phyloP scores from a whole-genome alignment of 2,113 vertebrate species.

The Hippoglossus stenolepis region DNA sequence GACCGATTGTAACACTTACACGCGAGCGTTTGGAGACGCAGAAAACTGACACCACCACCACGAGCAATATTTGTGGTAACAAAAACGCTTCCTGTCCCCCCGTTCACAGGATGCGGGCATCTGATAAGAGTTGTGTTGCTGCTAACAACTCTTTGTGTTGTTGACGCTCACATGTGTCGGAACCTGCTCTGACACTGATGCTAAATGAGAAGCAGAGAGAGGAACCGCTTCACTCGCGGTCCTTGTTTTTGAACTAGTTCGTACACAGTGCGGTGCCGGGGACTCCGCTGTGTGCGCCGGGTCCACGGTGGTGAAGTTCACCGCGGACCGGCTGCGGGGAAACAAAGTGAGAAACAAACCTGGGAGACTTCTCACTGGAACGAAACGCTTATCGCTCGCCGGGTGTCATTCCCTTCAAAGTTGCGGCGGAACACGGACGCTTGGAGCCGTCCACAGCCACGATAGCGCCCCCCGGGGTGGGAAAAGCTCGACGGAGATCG shows the following conservation, averaged over 20 bases:
- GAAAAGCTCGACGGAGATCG: conserved; percentile 37
- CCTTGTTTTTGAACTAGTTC: not conserved
- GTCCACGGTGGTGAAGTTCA: too few species aligned
- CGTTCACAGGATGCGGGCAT: conserved; percentile 19
- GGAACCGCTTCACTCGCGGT: too few species aligned
- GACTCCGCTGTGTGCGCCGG: too few species aligned
- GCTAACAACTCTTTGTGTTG: not conserved
- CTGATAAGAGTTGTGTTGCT: conserved; percentile 22
- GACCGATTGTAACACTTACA: not conserved
- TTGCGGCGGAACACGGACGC: conserved; percentile 45
- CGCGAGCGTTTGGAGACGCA: not conserved
- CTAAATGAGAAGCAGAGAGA: too few species aligned
- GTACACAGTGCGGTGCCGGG: too few species aligned
- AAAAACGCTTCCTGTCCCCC: conserved; percentile 22
- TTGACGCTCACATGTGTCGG: not conserved
- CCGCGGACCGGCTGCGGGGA: conserved; percentile 9
- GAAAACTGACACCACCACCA: conserved; percentile 1
- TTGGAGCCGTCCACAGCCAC: conserved; percentile 20
- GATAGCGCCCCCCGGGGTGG: too few species aligned
- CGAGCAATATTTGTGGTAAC: not conserved
- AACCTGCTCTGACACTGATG: not conserved
- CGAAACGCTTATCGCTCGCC: conserved; percentile 49
- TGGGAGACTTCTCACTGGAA: conserved; percentile 71
- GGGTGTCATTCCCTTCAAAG: conserved; percentile 71
- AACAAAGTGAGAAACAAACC: conserved; percentile 75